A percentile compares a stretch with the other conserved stretches of the same genome.
Evolutionary conservation across 2,797 vertebrate species (phyloP).

Genomic region (Eulemur albifrons): DNA sequence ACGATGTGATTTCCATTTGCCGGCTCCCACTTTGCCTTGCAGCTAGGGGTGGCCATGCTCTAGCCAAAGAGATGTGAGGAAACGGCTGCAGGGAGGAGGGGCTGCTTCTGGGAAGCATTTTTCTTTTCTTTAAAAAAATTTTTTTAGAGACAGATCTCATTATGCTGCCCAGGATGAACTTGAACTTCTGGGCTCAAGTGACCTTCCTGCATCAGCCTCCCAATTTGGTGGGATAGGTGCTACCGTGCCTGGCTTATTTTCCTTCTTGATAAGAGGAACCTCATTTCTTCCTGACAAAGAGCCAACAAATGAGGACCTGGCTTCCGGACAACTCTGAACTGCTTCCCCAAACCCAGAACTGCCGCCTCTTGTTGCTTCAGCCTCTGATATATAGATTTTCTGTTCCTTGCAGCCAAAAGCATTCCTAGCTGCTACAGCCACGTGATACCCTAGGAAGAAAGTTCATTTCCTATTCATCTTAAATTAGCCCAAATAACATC

Average conservation of each 20-base stretch:
- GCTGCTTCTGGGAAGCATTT: neutral
- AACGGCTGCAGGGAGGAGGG: neutral
- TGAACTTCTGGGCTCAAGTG: neutral
- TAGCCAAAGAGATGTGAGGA: neutral
- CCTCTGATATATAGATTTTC: neutral
- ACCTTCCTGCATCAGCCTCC: neutral
- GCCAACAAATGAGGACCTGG: neutral
- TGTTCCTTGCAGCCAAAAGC: neutral
- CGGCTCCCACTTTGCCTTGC: neutral
- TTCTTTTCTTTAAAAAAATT: neutral
- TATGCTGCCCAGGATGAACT: neutral
- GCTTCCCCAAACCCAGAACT: neutral
- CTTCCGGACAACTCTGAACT: neutral
- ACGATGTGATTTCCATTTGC: neutral
- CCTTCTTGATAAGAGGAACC: neutral
- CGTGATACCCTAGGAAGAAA: neutral
- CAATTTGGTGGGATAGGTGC: neutral
- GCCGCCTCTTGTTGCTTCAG: neutral
- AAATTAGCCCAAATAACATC: neutral
- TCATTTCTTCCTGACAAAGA: neutral
- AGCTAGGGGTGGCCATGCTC: neutral
- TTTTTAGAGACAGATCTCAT: neutral
- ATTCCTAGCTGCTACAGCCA: neutral
- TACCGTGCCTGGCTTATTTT: neutral
- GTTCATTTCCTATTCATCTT: neutral